Conservation (phyloP, 2,797 vertebrate species). For the Coendou prehensilis region DNA sequence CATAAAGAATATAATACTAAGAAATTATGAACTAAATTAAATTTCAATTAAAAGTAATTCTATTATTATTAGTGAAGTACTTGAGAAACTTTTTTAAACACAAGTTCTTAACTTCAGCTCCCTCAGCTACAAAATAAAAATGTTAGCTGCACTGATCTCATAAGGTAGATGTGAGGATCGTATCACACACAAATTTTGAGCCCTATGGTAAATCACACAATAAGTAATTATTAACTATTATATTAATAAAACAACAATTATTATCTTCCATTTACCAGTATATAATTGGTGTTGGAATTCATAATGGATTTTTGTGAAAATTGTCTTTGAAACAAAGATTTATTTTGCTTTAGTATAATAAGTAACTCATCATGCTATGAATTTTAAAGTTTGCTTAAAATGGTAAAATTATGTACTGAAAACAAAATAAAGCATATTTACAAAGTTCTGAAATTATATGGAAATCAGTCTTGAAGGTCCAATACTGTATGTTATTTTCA, state of each 20-base stretch:
- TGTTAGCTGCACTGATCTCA: neutral
- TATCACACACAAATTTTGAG: neutral
- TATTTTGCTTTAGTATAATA: neutral
- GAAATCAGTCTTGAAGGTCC: neutral
- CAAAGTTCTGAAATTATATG: neutral
- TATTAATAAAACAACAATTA: neutral
- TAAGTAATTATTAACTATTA: neutral
- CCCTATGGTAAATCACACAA: neutral
- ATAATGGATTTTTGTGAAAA: neutral
- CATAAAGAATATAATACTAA: neutral
- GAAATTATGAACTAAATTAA: neutral
- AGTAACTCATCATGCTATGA: neutral
- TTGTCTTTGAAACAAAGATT: neutral
- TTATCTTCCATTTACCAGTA: neutral
- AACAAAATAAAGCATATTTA: neutral
- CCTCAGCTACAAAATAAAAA: neutral
- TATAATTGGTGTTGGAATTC: neutral
- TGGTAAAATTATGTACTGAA: neutral
- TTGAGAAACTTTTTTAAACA: constrained; percentile 6
- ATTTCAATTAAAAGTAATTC: constrained; percentile 27
- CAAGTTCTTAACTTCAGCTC: neutral
- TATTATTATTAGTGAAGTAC: neutral
- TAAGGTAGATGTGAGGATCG: neutral
- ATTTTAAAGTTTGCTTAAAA: constrained; percentile 40
- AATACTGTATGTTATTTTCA: neutral